These are phyloP conservation scores for Nasonia giraulti DNA, from an alignment of 1,140 invertebrate genomes.

Conservation along the genomic window DNA sequence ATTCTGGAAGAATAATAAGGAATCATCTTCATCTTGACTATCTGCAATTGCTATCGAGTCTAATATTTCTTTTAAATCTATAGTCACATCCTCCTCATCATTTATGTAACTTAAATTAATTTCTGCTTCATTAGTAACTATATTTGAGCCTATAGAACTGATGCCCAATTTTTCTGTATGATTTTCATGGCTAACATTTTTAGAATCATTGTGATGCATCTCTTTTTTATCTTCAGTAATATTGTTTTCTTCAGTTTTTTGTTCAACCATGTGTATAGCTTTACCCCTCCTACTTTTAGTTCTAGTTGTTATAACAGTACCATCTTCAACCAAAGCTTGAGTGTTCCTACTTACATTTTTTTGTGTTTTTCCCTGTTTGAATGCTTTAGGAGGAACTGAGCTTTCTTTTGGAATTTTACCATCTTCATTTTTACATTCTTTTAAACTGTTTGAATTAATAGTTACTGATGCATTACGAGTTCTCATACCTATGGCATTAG, in stretches of 20 bases:
- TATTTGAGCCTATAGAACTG: too few species aligned
- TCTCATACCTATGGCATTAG: not conserved
- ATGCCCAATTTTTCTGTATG: too few species aligned
- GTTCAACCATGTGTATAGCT: not conserved
- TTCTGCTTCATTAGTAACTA: not conserved
- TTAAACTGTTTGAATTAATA: not conserved
- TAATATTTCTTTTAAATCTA: not conserved
- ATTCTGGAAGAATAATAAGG: not conserved
- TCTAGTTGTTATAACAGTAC: not conserved
- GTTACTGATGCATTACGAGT: not conserved
- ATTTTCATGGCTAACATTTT: too few species aligned
- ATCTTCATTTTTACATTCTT: not conserved
- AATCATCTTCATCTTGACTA: not conserved
- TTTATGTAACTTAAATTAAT: not conserved
- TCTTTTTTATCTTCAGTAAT: not conserved
- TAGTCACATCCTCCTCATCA: too few species aligned
- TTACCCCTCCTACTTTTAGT: not conserved
- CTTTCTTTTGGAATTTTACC: not conserved
- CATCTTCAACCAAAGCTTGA: too few species aligned
- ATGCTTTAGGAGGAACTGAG: too few species aligned
- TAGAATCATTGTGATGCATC: too few species aligned
- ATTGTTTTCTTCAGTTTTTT: not conserved
- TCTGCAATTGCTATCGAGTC: not conserved
- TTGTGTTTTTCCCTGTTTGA: too few species aligned
- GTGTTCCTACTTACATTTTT: too few species aligned